phyloP scores from a whole-genome alignment of 2,113 vertebrate species.

The Emberiza fucata region DNA sequence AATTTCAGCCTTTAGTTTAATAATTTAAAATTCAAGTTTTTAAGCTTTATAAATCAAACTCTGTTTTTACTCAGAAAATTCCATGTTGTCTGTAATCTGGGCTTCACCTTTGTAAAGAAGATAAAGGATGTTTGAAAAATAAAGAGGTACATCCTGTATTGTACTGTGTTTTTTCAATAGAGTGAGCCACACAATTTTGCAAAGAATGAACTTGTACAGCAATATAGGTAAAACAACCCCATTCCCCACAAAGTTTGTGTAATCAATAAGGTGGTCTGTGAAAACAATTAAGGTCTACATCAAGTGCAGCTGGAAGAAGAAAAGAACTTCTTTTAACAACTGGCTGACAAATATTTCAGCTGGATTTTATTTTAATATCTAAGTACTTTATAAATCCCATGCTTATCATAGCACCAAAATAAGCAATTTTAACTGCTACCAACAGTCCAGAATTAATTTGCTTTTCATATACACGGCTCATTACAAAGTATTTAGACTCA shows the following conservation, averaged over 20 bases:
- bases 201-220: neutral
- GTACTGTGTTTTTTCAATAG: neutral
- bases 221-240: neutral
- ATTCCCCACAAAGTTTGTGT: neutral
- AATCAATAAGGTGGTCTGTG: neutral
- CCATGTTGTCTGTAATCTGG: neutral
- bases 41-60: neutral
- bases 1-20: neutral
- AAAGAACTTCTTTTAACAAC: neutral
- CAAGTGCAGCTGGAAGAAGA: neutral
- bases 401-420: neutral
- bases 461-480: neutral
- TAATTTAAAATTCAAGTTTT: neutral
- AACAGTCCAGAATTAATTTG: neutral
- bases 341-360: neutral
- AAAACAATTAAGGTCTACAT: neutral
- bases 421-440: neutral
- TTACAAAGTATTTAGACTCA: neutral
- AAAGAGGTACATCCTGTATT: neutral
- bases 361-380: neutral
- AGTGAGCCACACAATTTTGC: neutral
- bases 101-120: neutral
- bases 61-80: neutral
- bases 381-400: neutral
- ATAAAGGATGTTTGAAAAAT: neutral